These are phyloP conservation scores for Rhyacophila brunnea DNA, from an alignment of 1,140 invertebrate genomes.

Conservation along the genomic window DNA sequence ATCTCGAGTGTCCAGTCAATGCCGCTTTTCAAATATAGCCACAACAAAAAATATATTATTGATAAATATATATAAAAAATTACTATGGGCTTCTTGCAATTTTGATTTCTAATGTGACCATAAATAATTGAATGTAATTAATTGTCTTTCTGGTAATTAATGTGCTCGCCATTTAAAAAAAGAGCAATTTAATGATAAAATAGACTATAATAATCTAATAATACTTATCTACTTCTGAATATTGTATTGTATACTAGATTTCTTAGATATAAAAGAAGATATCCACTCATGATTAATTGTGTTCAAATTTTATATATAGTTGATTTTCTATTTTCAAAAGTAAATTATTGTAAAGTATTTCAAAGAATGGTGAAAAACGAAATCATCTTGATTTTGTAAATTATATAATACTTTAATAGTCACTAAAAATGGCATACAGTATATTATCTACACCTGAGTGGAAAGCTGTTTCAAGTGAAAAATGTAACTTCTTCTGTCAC, in stretches of 20 bases:
- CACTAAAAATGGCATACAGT: no score
- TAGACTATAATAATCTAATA: background rate
- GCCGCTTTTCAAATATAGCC: no score
- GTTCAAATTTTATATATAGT: conserved; percentile 1
- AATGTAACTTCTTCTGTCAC: no score
- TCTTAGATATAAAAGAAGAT: background rate
- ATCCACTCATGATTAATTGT: conserved; percentile 3
- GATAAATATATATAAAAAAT: no score
- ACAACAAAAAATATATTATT: no score
- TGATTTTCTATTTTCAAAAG: background rate
- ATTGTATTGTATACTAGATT: background rate
- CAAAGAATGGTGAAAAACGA: background rate
- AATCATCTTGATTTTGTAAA: no score
- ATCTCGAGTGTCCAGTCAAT: no score
- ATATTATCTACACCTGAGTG: no score
- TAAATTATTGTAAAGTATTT: background rate
- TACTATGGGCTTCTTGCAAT: no score
- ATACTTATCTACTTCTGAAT: background rate
- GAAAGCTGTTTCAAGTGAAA: no score
- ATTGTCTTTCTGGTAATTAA: background rate
- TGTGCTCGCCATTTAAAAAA: background rate
- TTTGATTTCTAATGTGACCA: no score
- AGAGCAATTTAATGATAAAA: background rate
- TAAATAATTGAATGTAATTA: background rate
- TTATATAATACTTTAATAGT: no score